A percentile compares a stretch with the other conserved stretches of the same genome.
Evolutionary conservation across 1,140 invertebrate species (phyloP).

Genomic region (Drosophila sproati): DNA sequence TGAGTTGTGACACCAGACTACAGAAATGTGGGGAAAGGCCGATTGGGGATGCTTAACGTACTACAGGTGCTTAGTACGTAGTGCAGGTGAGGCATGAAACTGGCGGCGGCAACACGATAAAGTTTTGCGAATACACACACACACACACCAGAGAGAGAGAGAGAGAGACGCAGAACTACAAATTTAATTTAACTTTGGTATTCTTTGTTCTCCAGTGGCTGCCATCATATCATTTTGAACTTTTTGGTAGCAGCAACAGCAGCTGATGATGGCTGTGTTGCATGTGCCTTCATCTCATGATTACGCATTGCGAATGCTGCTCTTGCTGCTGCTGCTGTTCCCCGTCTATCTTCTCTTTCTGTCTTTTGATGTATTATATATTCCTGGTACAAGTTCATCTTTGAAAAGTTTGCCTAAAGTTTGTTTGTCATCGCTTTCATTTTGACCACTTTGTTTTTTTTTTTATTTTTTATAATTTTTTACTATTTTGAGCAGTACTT

Average conservation of each 20-base stretch:
- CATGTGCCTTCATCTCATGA: conserved; percentile 41
- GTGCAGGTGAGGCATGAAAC: conserved; percentile 45
- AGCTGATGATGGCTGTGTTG: conserved; percentile 43
- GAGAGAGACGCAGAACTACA: conserved; percentile 71
- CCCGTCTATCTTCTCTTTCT: conserved; percentile 5
- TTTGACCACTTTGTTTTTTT: conserved; percentile 6
- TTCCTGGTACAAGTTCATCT: conserved; percentile 31
- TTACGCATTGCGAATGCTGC: conserved; percentile 51
- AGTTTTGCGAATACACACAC: conserved; percentile 51
- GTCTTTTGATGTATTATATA: conserved; percentile 44
- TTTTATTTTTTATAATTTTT: neutral
- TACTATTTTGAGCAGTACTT: neutral
- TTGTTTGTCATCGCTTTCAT: conserved; percentile 32
- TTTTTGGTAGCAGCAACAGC: conserved; percentile 26
- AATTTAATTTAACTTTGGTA: conserved; percentile 84
- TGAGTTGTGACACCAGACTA: conserved; percentile 5
- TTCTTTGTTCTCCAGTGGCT: conserved; percentile 74
- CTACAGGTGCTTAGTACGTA: neutral
- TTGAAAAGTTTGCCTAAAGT: conserved; percentile 55
- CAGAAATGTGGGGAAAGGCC: neutral
- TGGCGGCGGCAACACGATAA: conserved; percentile 55
- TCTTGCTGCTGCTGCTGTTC: neutral
- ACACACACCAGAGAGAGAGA: neutral
- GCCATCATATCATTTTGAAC: conserved; percentile 66
- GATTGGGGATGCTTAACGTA: no score